Evolutionary conservation across 1,140 invertebrate species (phyloP), one percentile per base, ranked within the genome.

Genomic region (Drosophila nikananu): DNA sequence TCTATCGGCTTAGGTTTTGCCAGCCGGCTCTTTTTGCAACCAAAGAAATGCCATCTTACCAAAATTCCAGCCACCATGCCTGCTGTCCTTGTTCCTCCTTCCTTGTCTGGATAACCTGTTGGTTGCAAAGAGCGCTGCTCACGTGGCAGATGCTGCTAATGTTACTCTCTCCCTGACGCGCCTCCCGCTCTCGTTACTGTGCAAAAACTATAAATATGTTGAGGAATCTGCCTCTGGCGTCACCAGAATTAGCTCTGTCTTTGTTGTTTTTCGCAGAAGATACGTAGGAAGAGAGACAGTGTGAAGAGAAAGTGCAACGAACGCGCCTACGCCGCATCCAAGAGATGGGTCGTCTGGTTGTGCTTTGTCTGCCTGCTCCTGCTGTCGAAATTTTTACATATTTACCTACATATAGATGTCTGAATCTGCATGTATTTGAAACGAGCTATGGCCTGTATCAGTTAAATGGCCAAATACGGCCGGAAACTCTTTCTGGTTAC

Each of bases 271-370:
- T 27, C 42, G 67, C 52, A 21, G 52, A 37, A 55, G 17, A 63
- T 67, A 49, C 35, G 9, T n/a, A 30, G 27, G 21, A 17, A 23
- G 23, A 42, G 48, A 30, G 17, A 46, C 30, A 49, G 23, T 13
- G 6, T 41, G 21, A 39, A 25, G 17, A 52, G 17, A 61, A 51
- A 66, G 73, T 76, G 72, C 73, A 77, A 77, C 39, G 72, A 58
- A 77, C 61, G 51, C 59, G 60, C 73, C 73, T 76, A 76, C 73
- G 58, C 67, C 70, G 66, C 67, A 73, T 73, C 68, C 37, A 21
- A 73, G 65, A 70, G 62, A 70, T 70, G 63, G 30, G 51, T 27
- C n/a, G 37, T 55, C 67, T 51, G 37, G 44, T 21, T 17, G 27
- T 17, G 39, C 68, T 70, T 41, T 64, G 49, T 74, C 39, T 76